Evolutionary conservation across 1,140 invertebrate genomes (phyloP).

Genomic region (Dreissena polymorpha): DNA sequence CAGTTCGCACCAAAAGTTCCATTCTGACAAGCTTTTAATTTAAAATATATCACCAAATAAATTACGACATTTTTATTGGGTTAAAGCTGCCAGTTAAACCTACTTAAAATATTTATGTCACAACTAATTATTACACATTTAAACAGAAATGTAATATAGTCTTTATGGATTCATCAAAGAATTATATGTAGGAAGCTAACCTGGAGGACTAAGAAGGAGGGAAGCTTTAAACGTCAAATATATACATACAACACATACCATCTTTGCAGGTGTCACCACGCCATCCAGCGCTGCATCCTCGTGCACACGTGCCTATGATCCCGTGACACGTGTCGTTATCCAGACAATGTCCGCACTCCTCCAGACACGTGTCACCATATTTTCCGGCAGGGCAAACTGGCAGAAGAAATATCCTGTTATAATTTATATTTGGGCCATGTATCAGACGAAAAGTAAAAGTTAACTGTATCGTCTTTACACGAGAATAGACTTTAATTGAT

Average conservation of each 20-base stretch:
- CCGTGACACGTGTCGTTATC: conserved; percentile 22
- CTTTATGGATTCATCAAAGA: too few species aligned
- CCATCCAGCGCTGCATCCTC: conserved; percentile 28
- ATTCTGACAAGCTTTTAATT: conserved; percentile 17
- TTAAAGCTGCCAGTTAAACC: neutral
- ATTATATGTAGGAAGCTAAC: too few species aligned
- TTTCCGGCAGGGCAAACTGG: conserved; percentile 9
- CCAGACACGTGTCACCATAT: conserved; percentile 14
- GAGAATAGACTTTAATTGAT: too few species aligned
- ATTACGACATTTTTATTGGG: neutral
- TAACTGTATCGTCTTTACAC: too few species aligned
- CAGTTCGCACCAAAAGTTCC: conserved; percentile 38
- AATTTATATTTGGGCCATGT: too few species aligned
- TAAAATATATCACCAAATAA: neutral
- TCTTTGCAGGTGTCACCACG: conserved; percentile 14
- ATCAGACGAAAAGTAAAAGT: too few species aligned
- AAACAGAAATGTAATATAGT: too few species aligned
- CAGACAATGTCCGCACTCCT: conserved; percentile 24
- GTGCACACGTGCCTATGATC: conserved; percentile 2
- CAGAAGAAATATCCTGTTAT: neutral
- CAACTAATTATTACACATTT: neutral
- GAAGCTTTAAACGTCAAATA: too few species aligned
- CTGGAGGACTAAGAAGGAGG: too few species aligned
- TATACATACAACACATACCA: neutral
- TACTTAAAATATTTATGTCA: neutral